Evolutionary conservation across 1,140 invertebrate species (phyloP).

Genomic region (Chironomus striatipennis): DNA sequence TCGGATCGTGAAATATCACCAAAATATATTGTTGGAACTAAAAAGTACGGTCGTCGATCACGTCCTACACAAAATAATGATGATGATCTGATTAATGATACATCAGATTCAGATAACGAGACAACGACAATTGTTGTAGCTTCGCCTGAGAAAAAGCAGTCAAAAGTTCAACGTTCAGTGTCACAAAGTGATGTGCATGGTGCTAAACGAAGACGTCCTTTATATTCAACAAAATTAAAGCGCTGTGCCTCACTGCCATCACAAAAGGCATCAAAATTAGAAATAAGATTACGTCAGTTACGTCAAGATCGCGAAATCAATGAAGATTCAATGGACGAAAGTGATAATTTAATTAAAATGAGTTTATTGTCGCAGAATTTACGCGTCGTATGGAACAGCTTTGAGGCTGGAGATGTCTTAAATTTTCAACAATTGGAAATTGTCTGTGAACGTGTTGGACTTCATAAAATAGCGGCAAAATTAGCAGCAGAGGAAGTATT

Average conservation of each 20-base stretch:
- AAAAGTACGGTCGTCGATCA: constrained; percentile 65
- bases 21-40: constrained; percentile 62
- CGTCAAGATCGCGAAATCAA: not conserved
- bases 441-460: constrained; percentile 55
- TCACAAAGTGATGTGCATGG: constrained; percentile 44
- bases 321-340: constrained; percentile 17
- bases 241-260: constrained; percentile 44
- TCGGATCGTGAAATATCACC: constrained; percentile 60
- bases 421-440: constrained; percentile 48
- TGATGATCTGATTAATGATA: constrained; percentile 30
- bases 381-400: constrained; percentile 47
- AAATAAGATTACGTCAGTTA: not conserved
- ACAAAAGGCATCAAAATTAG: constrained; percentile 28
- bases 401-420: constrained; percentile 51
- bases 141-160: not conserved
- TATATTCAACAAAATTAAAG: constrained; percentile 42
- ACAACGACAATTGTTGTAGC: not conserved
- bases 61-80: constrained; percentile 41
- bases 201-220: constrained; percentile 37
- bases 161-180: constrained; percentile 43
- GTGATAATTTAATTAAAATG: not conserved
- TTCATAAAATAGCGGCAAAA: constrained; percentile 47
- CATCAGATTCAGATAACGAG: constrained; percentile 36
- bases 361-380: constrained; percentile 34
- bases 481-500: constrained; percentile 57